Conservation (phyloP, 2,888 invertebrate genomes). For the Agonopterix subpropinquella region DNA sequence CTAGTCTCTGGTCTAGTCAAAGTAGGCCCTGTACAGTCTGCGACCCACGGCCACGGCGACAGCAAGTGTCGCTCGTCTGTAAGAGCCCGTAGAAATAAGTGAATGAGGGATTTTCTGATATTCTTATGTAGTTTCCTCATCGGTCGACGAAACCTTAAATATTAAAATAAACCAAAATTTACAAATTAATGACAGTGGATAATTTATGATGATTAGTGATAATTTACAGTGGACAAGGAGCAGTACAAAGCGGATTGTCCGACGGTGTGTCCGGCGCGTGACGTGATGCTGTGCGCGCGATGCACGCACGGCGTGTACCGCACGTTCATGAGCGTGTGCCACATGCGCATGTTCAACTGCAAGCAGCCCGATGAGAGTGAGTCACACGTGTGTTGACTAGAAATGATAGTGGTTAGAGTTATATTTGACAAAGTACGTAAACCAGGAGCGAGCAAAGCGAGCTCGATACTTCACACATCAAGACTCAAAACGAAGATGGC, state of each 20-base stretch:
- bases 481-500: not conserved
- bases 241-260: conserved; percentile 30
- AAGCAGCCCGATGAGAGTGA: conserved; percentile 29
- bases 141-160: too few relatives aligned
- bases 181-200: too few relatives aligned
- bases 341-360: conserved; percentile 44
- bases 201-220: not conserved
- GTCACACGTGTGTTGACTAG: conserved; percentile 5
- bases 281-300: conserved; percentile 40
- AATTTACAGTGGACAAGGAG: conserved; percentile 11
- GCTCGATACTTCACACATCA: not conserved
- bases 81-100: too few relatives aligned
- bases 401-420: not conserved
- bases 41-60: too few relatives aligned
- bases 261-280: conserved; percentile 24
- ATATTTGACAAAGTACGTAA: conserved; percentile 8
- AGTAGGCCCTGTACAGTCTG: too few relatives aligned
- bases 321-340: conserved; percentile 44
- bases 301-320: conserved; percentile 38
- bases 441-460: not conserved
- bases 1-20: too few relatives aligned
- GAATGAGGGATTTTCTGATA: too few relatives aligned
- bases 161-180: too few relatives aligned
- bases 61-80: too few relatives aligned
- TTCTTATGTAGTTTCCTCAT: too few relatives aligned